Percentiles rank a stretch among this genome's conserved stretches.
These are phyloP conservation scores for Lycophotia porphyrea DNA, from an alignment of 2,888 invertebrate species.

Conservation along the genomic window DNA sequence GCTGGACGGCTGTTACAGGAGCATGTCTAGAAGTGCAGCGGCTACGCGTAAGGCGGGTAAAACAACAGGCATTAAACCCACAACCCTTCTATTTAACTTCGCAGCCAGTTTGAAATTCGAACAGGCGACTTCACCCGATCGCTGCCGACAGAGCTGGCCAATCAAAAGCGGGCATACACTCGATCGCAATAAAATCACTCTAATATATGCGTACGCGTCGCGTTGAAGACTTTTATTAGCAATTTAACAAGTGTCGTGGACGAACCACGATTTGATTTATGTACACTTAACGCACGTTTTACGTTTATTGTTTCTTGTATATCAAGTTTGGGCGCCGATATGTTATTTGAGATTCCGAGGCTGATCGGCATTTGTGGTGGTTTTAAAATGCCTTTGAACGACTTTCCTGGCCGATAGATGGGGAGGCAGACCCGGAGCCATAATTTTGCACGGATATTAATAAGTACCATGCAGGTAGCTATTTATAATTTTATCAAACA, in stretches of 20 bases:
- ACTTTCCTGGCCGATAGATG: background rate
- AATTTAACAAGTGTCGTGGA: conserved; percentile 87
- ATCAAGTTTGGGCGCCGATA: conserved; percentile 83
- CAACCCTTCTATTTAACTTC: conserved; percentile 42
- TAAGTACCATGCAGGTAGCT: conserved; percentile 1
- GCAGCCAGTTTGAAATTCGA: conserved; percentile 53
- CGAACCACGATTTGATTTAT: conserved; percentile 85
- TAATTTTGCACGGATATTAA: conserved; percentile 1
- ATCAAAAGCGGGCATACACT: conserved; percentile 77
- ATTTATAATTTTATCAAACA: background rate
- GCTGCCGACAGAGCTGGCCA: conserved; percentile 65
- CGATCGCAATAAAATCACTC: conserved; percentile 79
- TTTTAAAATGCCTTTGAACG: conserved; percentile 19
- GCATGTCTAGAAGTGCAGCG: conserved; percentile 15
- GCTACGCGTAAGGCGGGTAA: conserved; percentile 29
- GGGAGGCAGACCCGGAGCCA: background rate
- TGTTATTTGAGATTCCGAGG: conserved; percentile 77
- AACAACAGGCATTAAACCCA: conserved; percentile 33
- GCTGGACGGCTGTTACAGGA: background rate
- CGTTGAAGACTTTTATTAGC: conserved; percentile 87
- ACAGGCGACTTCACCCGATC: conserved; percentile 63
- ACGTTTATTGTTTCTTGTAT: conserved; percentile 86
- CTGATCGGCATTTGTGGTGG: conserved; percentile 65
- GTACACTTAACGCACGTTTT: conserved; percentile 81
- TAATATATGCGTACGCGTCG: conserved; percentile 85